Conservation (phyloP, 2,888 invertebrate species). For the Cryptops parisi region DNA sequence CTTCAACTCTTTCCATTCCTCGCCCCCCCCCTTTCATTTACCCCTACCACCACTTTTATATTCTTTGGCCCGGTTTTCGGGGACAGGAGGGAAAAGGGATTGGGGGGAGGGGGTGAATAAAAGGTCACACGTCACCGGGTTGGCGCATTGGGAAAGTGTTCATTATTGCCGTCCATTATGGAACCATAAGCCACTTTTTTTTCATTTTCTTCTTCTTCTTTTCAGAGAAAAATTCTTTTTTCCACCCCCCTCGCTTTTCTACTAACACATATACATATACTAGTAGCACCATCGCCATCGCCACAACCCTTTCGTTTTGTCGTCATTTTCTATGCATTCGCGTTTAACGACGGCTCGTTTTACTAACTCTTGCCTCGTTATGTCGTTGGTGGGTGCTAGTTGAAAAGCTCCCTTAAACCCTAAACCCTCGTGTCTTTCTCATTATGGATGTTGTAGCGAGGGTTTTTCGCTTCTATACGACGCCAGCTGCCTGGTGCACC, state of each 20-base stretch:
- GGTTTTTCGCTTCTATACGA: neutral
- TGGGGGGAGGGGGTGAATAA: conserved; percentile 4
- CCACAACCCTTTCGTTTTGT: no score
- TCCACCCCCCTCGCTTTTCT: neutral
- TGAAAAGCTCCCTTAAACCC: no score
- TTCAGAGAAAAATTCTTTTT: neutral
- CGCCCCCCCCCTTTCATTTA: no score
- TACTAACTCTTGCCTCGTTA: neutral
- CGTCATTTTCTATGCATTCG: no score
- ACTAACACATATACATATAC: no score
- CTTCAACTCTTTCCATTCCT: no score
- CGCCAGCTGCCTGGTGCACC: conserved; percentile 7
- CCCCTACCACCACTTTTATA: no score
- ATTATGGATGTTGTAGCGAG: conserved; percentile 6
- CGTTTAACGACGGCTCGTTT: no score
- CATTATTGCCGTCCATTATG: conserved; percentile 12
- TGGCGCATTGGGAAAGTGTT: conserved; percentile 12
- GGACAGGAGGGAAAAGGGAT: no score
- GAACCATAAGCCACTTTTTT: conserved; percentile 12
- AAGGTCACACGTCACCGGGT: conserved; percentile 12
- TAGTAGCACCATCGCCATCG: no score
- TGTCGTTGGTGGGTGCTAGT: neutral
- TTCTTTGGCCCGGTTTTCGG: no score
- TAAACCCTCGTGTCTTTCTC: no score
- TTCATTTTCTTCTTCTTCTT: neutral